phyloP scores from a whole-genome alignment of 2,797 vertebrate species.

The Menidia menidia region DNA sequence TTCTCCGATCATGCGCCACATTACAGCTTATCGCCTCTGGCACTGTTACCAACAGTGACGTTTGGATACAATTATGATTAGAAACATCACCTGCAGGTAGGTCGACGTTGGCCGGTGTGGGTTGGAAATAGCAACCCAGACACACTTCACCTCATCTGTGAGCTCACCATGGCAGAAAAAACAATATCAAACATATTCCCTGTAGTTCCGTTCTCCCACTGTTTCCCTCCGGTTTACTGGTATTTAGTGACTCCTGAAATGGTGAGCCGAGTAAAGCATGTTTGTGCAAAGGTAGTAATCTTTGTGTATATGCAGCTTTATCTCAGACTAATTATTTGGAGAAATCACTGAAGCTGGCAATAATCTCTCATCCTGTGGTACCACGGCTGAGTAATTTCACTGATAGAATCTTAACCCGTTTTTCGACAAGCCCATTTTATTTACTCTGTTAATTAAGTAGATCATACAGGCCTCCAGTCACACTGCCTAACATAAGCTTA shows the following conservation, averaged over 20 bases:
- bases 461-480: slow-evolving; percentile 46
- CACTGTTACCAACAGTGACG: slow-evolving; percentile 60
- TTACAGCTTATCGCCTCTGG: slow-evolving; percentile 35
- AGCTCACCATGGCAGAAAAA: slow-evolving; percentile 32
- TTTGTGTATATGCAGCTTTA: slow-evolving; percentile 52
- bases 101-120: slow-evolving; percentile 59
- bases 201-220: slow-evolving; percentile 25
- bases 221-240: slow-evolving; percentile 33
- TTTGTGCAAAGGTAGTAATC: slow-evolving; percentile 51
- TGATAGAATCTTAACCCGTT: slow-evolving; percentile 76
- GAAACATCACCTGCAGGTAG: slow-evolving; percentile 72
- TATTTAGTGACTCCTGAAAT: slow-evolving; percentile 24
- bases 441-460: slow-evolving; percentile 74
- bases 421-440: slow-evolving; percentile 71
- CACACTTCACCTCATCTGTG: slow-evolving; percentile 60
- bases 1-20: slow-evolving; percentile 39
- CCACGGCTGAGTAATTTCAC: slow-evolving; percentile 70
- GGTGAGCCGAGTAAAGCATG: slow-evolving; percentile 36
- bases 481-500: slow-evolving; percentile 43
- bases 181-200: slow-evolving; percentile 51
- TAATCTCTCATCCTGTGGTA: slow-evolving; percentile 61
- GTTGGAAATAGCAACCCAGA: slow-evolving; percentile 40
- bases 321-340: slow-evolving; percentile 76
- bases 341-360: slow-evolving; percentile 62
- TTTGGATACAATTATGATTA: slow-evolving; percentile 76